These are phyloP conservation scores for Florisuga fusca DNA, from an alignment of 2,797 vertebrate species.

Conservation along the genomic window DNA sequence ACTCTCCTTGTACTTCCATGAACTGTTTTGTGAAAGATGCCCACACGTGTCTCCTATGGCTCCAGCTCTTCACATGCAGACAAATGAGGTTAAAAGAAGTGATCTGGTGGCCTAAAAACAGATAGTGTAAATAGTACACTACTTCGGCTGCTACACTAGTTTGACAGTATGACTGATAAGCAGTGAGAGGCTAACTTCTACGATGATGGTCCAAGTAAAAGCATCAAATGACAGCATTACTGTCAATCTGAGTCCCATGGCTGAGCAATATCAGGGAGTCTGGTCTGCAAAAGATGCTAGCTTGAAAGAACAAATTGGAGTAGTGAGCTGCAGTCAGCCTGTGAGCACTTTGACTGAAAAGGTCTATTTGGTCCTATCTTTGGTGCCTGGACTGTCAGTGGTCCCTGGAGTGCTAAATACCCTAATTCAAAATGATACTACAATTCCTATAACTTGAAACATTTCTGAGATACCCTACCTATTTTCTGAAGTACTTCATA, in stretches of 20 bases:
- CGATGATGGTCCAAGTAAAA: not conserved
- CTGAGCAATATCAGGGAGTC: not conserved
- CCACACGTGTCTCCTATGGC: not conserved
- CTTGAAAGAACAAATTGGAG: not conserved
- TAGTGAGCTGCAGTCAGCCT: not conserved
- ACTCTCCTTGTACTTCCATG: not conserved
- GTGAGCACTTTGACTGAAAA: not conserved
- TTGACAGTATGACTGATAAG: not conserved
- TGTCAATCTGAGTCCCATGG: accelerated
- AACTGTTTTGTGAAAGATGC: not conserved
- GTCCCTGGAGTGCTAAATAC: not conserved
- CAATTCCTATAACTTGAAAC: not conserved
- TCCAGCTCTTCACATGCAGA: not conserved
- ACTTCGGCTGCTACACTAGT: not conserved
- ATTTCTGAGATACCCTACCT: not conserved
- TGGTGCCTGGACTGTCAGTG: not conserved
- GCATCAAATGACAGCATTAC: not conserved
- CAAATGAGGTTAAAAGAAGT: not conserved
- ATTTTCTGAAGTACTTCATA: not conserved
- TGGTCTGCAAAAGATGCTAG: not conserved
- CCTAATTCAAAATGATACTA: not conserved
- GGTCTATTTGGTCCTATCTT: not conserved
- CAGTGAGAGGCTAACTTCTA: not conserved
- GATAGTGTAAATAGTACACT: not conserved
- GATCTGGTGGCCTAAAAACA: not conserved